Percentiles rank a stretch among this genome's conserved stretches.
Conservation (phyloP, 1,140 invertebrate genomes). For the Andricus grossulariae region DNA sequence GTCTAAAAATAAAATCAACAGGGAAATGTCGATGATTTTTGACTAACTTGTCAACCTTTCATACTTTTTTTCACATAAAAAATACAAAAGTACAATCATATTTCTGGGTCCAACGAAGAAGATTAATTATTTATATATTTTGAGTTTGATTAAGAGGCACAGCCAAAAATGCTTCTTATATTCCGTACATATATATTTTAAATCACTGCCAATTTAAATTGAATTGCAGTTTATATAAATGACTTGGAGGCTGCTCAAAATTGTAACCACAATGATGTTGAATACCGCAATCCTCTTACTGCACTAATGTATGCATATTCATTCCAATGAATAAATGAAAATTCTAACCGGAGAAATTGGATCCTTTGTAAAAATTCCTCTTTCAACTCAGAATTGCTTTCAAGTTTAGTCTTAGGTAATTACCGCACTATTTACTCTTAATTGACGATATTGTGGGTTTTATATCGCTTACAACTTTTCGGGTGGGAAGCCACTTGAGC, state of each 20-base stretch:
- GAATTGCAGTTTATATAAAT: conserved; percentile 13
- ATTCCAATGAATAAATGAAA: conserved; percentile 22
- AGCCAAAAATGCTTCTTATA: too few relatives aligned
- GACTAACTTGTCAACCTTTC: too few relatives aligned
- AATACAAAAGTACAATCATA: too few relatives aligned
- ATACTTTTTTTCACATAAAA: too few relatives aligned
- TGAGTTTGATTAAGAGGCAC: too few relatives aligned
- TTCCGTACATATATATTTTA: too few relatives aligned
- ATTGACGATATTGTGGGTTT: conserved; percentile 15
- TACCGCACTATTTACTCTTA: neutral
- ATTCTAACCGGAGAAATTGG: neutral
- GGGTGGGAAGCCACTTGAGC: neutral
- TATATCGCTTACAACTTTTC: conserved; percentile 5
- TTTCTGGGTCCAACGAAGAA: too few relatives aligned
- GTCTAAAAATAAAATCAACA: too few relatives aligned
- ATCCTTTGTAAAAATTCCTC: neutral
- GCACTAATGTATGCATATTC: conserved; percentile 5
- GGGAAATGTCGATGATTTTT: too few relatives aligned
- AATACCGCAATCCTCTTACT: conserved; percentile 16
- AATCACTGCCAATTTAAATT: neutral
- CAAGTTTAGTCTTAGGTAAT: conserved; percentile 10
- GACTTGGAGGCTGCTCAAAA: neutral
- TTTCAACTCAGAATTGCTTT: neutral
- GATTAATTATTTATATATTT: too few relatives aligned
- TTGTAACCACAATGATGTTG: conserved; percentile 26